These are phyloP conservation scores for Rhodinocichla rosea DNA, from an alignment of 2,113 vertebrate genomes.

Conservation along the genomic window DNA sequence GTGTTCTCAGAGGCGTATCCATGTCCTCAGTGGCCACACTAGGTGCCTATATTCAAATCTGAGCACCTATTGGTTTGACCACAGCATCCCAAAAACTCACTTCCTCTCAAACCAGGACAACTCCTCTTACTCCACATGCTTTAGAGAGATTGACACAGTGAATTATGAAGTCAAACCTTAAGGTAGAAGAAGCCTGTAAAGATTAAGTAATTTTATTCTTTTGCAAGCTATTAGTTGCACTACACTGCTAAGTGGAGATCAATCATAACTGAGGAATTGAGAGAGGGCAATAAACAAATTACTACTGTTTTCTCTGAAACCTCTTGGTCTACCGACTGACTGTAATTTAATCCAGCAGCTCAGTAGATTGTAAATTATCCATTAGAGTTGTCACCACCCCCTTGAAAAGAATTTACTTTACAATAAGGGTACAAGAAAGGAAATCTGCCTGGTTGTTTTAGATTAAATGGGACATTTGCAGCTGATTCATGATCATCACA, in stretches of 20 bases:
- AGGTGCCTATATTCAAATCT: too few species aligned
- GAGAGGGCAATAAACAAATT: conserved; percentile 83
- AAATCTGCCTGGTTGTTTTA: conserved; percentile 1
- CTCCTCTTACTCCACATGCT: conserved; percentile 38
- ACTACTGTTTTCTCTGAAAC: conserved; percentile 70
- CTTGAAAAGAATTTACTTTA: conserved; percentile 67
- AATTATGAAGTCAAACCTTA: conserved; percentile 64
- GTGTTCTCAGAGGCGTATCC: too few species aligned
- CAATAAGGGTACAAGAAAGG: conserved; percentile 31
- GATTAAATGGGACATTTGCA: not conserved
- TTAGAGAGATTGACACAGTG: conserved; percentile 49
- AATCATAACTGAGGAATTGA: conserved; percentile 68
- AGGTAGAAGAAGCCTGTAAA: conserved; percentile 70
- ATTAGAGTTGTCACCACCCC: conserved; percentile 57
- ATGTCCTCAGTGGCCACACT: too few species aligned
- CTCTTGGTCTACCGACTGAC: conserved; percentile 70
- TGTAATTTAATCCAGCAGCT: conserved; percentile 73
- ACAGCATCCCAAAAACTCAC: too few species aligned
- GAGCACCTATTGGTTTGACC: too few species aligned
- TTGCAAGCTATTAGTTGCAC: conserved; percentile 70
- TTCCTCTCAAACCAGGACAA: too few species aligned
- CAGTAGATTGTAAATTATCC: conserved; percentile 77
- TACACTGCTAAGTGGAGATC: conserved; percentile 64
- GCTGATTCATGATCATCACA: not conserved
- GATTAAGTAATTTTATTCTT: conserved; percentile 62